Conservation (phyloP, 2,888 invertebrate species). For the Agrotis exclamationis region DNA sequence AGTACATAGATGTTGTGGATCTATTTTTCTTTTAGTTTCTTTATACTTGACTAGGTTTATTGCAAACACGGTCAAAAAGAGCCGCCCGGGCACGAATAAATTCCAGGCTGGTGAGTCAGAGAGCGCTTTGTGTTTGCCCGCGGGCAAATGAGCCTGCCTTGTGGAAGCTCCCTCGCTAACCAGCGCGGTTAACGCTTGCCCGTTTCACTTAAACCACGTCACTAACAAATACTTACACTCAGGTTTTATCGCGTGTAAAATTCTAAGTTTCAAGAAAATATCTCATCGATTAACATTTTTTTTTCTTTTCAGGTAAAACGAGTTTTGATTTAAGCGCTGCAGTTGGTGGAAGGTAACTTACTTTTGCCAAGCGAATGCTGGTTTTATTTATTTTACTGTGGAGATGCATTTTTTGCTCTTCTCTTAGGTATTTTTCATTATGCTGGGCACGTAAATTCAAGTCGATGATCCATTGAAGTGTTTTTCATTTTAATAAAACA, state of each 20-base stretch:
- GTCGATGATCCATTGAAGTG: constrained; percentile 6
- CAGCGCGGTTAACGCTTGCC: constrained; percentile 28
- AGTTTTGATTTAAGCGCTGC: constrained; percentile 35
- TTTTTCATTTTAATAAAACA: constrained; percentile 4
- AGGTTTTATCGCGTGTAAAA: constrained; percentile 14
- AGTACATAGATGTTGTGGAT: constrained; percentile 12
- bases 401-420: constrained; percentile 15
- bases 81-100: constrained; percentile 60
- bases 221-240: constrained; percentile 25
- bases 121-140: constrained; percentile 64
- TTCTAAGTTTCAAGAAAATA: constrained; percentile 2
- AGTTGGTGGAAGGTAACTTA: constrained; percentile 48
- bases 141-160: constrained; percentile 60
- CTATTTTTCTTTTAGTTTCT: constrained; percentile 14
- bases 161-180: constrained; percentile 31
- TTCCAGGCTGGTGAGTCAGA: constrained; percentile 67
- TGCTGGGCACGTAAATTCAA: constrained; percentile 22
- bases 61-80: constrained; percentile 66
- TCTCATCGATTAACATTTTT: constrained; percentile 11
- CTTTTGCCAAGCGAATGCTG: constrained; percentile 33
- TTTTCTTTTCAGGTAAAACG: constrained; percentile 59
- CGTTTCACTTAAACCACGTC: constrained; percentile 20
- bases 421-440: constrained; percentile 8
- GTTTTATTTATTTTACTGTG: constrained; percentile 24
- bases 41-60: constrained; percentile 56